Evolutionary conservation across 2,797 vertebrate genomes (phyloP).

Genomic region (Darevskia mixta): DNA sequence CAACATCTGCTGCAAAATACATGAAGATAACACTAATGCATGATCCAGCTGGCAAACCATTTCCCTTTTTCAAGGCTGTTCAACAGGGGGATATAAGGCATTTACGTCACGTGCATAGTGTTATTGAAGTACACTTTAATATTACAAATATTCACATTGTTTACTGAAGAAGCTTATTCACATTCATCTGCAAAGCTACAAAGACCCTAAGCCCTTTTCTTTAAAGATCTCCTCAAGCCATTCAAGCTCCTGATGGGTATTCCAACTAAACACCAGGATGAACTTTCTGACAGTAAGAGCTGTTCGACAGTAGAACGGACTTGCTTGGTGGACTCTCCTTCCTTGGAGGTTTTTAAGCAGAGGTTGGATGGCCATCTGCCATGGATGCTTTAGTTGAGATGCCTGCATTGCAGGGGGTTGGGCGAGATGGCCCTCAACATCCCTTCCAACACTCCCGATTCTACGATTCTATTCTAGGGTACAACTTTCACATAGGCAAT

Average conservation of each 20-base stretch:
- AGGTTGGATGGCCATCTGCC: too few species aligned
- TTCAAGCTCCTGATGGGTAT: slow-evolving; percentile 25
- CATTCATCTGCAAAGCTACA: slow-evolving; percentile 59
- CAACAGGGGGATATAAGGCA: slow-evolving; percentile 29
- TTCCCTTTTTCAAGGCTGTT: slow-evolving; percentile 26
- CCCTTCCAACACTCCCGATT: too few species aligned
- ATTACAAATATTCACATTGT: neutral
- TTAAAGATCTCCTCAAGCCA: slow-evolving; percentile 26
- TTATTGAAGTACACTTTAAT: slow-evolving; percentile 35
- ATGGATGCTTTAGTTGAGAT: too few species aligned
- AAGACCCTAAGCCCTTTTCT: slow-evolving; percentile 42
- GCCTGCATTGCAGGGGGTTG: too few species aligned
- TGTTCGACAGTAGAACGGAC: too few species aligned
- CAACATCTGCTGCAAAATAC: slow-evolving; percentile 69
- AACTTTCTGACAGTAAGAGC: too few species aligned
- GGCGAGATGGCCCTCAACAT: too few species aligned
- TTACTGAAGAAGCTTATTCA: slow-evolving; percentile 2
- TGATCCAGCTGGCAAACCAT: slow-evolving; percentile 53
- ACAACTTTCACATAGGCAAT: slow-evolving; percentile 43
- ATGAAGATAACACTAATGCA: slow-evolving; percentile 50
- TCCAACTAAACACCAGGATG: too few species aligned
- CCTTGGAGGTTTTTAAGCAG: too few species aligned
- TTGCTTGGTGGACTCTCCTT: too few species aligned
- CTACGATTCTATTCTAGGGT: too few species aligned
- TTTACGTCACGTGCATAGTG: slow-evolving; percentile 36